phyloP scores from a whole-genome alignment of 2,888 invertebrate genomes.

The Cryptocephalus moraei region DNA sequence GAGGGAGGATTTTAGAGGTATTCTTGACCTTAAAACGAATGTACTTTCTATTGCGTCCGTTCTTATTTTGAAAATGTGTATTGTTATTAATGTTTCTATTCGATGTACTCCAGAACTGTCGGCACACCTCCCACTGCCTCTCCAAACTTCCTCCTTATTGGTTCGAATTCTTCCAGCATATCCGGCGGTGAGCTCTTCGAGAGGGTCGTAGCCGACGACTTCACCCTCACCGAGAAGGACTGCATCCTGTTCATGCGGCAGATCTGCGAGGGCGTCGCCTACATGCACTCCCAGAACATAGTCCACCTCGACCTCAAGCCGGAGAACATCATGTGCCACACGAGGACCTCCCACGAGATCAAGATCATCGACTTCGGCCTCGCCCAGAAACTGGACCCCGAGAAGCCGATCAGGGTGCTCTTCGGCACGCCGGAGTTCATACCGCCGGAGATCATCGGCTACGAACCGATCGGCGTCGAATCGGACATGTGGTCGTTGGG shows the following conservation, averaged over 20 bases:
- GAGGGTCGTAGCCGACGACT: constrained; percentile 84
- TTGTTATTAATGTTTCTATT: too few species aligned
- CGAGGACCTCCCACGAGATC: constrained; percentile 72
- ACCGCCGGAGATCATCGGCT: constrained; percentile 85
- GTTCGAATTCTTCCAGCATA: constrained; percentile 49
- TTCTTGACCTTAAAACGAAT: too few species aligned
- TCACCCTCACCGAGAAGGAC: constrained; percentile 81
- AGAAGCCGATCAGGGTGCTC: constrained; percentile 51
- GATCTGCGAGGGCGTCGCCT: constrained; percentile 83
- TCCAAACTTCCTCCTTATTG: background rate
- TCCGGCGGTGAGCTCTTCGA: constrained; percentile 92
- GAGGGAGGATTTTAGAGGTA: too few species aligned
- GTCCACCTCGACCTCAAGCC: constrained; percentile 91
- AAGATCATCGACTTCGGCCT: constrained; percentile 93
- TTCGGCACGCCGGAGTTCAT: constrained; percentile 92
- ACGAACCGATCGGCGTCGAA: constrained; percentile 73
- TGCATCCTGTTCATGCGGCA: constrained; percentile 80
- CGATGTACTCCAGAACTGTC: too few species aligned
- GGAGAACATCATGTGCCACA: constrained; percentile 89
- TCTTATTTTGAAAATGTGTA: too few species aligned
- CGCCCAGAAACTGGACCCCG: constrained; percentile 62
- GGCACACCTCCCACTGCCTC: too few species aligned
- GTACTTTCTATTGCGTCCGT: too few species aligned
- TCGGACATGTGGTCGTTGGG: constrained; percentile 96
- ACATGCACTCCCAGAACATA: constrained; percentile 75